phyloP scores from a whole-genome alignment of 2,797 vertebrate genomes.

The Telmatherina bonti region DNA sequence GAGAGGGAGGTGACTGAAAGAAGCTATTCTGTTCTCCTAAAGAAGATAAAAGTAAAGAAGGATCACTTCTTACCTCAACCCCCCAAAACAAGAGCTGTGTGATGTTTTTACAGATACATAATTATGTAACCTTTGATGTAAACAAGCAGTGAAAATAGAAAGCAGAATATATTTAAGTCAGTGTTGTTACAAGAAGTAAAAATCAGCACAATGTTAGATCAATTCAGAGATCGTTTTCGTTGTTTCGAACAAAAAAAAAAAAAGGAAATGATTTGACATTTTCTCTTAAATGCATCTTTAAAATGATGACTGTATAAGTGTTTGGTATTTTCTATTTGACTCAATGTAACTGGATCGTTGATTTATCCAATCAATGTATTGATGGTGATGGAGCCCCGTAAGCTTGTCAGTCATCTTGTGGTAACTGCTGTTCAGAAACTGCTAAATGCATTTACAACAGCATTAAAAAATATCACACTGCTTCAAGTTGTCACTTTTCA shows the following conservation, averaged over 20 bases:
- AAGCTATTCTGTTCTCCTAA: background rate
- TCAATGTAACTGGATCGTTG: background rate
- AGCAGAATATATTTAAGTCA: too few relatives aligned
- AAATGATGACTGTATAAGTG: background rate
- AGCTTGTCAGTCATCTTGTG: background rate
- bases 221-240: background rate
- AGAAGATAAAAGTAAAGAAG: too few relatives aligned
- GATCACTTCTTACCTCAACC: too few relatives aligned
- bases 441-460: background rate
- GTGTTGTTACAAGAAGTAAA: too few relatives aligned
- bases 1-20: conserved; percentile 3
- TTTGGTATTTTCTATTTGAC: background rate
- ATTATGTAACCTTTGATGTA: too few relatives aligned
- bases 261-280: too few relatives aligned
- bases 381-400: background rate
- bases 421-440: background rate
- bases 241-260: background rate
- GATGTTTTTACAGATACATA: too few relatives aligned
- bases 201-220: background rate
- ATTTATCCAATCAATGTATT: background rate
- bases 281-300: background rate
- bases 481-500: background rate
- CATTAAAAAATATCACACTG: background rate
- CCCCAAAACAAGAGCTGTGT: too few relatives aligned
- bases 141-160: background rate